Evolutionary conservation across 2,797 vertebrate genomes (phyloP).

Genomic region (Gephyroberyx darwinii): DNA sequence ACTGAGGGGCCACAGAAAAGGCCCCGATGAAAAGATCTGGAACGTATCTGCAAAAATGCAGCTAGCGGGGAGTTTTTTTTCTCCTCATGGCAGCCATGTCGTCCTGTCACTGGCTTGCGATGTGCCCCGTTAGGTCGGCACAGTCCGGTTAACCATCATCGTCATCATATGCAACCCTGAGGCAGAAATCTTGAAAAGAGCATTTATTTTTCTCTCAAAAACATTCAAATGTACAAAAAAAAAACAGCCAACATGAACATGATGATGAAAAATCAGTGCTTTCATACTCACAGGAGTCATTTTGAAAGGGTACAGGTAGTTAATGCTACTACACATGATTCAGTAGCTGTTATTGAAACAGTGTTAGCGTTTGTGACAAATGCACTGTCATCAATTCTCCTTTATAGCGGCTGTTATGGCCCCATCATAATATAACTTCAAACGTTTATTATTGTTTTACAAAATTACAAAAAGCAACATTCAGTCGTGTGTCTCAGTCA

Average conservation of each 20-base stretch:
- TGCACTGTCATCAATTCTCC: too few relatives aligned
- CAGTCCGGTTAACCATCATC: not conserved
- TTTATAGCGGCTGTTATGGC: too few relatives aligned
- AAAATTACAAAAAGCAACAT: slow-evolving; percentile 25
- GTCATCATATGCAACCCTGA: not conserved
- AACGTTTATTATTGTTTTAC: not conserved
- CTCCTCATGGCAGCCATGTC: not conserved
- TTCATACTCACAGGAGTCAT: slow-evolving; percentile 15
- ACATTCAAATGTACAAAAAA: not conserved
- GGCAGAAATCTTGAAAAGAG: slow-evolving; percentile 13
- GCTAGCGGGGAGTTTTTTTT: not conserved
- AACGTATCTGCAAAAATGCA: slow-evolving; percentile 1
- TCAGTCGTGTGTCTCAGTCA: not conserved
- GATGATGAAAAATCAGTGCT: slow-evolving; percentile 41
- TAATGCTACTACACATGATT: not conserved
- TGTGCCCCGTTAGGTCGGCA: not conserved
- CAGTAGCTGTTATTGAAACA: not conserved
- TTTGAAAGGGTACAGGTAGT: not conserved
- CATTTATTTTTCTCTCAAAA: slow-evolving; percentile 37
- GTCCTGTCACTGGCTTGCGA: not conserved
- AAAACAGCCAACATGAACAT: slow-evolving; percentile 19
- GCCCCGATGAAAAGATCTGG: slow-evolving; percentile 30
- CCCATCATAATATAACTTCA: too few relatives aligned
- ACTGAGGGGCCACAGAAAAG: slow-evolving; percentile 10
- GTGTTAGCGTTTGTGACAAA: too few relatives aligned